These are phyloP conservation scores for Pteronotus mesoamericanus DNA, from an alignment of 2,797 vertebrate species.

Conservation along the genomic window DNA sequence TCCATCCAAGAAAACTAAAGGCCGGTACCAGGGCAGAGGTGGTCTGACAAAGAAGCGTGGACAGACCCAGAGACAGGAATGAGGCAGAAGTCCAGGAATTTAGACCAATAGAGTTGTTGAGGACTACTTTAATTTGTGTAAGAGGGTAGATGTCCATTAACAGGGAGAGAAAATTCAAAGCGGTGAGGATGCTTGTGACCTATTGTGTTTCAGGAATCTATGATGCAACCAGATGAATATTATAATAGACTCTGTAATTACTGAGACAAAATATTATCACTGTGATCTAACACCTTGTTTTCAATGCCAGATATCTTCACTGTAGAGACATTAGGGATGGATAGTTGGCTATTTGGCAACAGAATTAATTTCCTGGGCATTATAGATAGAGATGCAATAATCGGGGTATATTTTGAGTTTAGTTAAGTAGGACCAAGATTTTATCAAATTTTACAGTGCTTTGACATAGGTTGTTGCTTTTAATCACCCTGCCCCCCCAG, in stretches of 20 bases:
- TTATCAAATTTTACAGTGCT: neutral
- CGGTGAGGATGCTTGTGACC: neutral
- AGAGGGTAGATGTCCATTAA: neutral
- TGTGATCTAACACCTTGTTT: neutral
- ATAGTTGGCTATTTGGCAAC: neutral
- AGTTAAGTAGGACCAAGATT: neutral
- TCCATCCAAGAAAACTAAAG: neutral
- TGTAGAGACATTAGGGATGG: neutral
- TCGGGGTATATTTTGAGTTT: neutral
- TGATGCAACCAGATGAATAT: neutral
- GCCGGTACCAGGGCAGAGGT: neutral
- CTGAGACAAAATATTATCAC: neutral
- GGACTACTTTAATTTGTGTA: neutral
- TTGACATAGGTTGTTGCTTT: neutral
- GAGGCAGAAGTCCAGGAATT: neutral
- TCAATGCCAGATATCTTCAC: neutral
- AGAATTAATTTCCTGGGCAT: neutral
- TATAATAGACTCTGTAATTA: neutral
- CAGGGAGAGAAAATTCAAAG: neutral
- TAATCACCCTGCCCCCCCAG: neutral
- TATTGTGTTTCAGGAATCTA: neutral
- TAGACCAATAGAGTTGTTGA: neutral
- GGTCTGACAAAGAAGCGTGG: accelerated
- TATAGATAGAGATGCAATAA: neutral
- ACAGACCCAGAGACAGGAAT: neutral